Base-by-base conservation (phyloP, 2,888 invertebrate species). In the Ectemnius cavifrons region DNA sequence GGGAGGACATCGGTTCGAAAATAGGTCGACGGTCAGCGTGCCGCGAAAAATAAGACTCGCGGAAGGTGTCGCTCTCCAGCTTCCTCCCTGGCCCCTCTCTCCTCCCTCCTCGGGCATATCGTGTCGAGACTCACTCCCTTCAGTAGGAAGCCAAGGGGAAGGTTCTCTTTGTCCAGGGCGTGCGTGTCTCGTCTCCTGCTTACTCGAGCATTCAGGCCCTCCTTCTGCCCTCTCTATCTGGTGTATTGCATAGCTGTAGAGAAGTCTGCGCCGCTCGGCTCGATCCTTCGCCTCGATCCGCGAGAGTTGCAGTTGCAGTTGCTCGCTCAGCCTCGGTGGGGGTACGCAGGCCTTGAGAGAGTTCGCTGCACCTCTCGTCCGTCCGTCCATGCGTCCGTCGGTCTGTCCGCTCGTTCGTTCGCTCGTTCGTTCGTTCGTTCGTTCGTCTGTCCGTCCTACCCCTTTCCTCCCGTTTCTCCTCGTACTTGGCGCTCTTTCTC, bases 341-440 rank as follows among this genome's bases (percentile, higher is more conserved):
- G 83, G 83, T 81, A 84, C 79, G 79, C 85, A 90, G 90, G 88
- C 90, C 90, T 90, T 90, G 90, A 87, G 88, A 90, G 90, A 91
- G 90, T 91, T 91, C 90, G 90, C 89, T 90, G 90, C 90, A 90
- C 90, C 90, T 89, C 89, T 85, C 88, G 88, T 52, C 52, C 86
- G 83, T 87, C 86, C 86, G 83, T 84, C 80, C 86, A 83, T 85
- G 85, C 79, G 80, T 77, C 84, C 73, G 71, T 52, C 52, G n/a
- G 5, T 89, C 85, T 88, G 88, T 52, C 14, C 86, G 82, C 86
- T 86, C 86, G 83, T 84, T 79, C 86, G 84, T 85, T 85, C 79
- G 80, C 75, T 84, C 72, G 71, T 3, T n/a, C 13, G 90, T 91
- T 90, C 90, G 90, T 89, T 90, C 90, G 90, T 87, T 86, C 86